Percentiles rank a stretch among this genome's conserved stretches.
Conservation (phyloP, 2,888 invertebrate genomes). For the Nomada fabriciana region DNA sequence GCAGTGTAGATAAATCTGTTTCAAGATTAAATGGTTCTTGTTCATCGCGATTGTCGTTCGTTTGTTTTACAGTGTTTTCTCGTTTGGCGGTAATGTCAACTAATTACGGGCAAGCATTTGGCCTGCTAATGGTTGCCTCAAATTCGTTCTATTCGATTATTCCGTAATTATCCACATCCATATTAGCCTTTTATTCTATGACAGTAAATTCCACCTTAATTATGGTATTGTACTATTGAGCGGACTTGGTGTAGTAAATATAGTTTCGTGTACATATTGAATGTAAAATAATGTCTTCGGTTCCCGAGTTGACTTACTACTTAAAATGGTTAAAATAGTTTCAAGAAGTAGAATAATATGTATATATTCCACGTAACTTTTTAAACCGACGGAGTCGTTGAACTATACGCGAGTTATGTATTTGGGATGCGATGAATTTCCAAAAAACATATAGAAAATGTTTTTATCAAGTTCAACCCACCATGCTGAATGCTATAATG, state of each 20-base stretch:
- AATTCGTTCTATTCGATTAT: not conserved
- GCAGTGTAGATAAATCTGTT: conserved; percentile 3
- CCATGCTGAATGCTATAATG: too few relatives aligned
- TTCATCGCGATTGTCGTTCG: not conserved
- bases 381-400: not conserved
- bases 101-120: not conserved
- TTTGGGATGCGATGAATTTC: not conserved
- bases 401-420: not conserved
- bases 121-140: not conserved
- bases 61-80: conserved; percentile 2
- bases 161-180: not conserved
- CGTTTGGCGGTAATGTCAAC: conserved; percentile 29
- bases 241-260: not conserved
- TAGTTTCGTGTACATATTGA: not conserved
- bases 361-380: not conserved
- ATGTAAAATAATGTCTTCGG: not conserved
- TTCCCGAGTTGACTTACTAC: not conserved
- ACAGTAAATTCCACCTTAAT: not conserved
- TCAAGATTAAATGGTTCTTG: not conserved
- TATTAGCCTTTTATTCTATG: not conserved
- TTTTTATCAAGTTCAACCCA: not conserved
- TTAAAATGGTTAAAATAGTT: not conserved
- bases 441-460: not conserved
- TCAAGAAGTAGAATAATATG: not conserved
- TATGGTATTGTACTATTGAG: not conserved